Evolutionary conservation across 92 coral and sea anemone species (phyloP).

Genomic region (Siderastrea radians): DNA sequence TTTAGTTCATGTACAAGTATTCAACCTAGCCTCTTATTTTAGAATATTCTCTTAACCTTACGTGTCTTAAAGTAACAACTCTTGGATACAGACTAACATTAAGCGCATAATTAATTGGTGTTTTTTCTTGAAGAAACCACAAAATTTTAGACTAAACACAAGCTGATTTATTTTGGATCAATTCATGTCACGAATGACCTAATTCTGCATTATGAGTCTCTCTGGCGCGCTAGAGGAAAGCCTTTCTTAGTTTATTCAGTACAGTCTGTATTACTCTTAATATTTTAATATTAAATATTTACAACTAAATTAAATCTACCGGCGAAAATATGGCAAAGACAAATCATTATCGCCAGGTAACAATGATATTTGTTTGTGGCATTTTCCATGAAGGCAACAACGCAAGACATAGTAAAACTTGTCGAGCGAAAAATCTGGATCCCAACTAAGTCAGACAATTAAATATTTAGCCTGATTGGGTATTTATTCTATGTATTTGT

Average conservation of each 20-base stretch:
- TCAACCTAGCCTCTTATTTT: no score
- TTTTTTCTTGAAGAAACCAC: neutral
- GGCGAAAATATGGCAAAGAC: neutral
- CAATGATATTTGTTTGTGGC: neutral
- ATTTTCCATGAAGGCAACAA: neutral
- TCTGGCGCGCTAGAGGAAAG: neutral
- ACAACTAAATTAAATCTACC: neutral
- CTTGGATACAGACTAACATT: no score
- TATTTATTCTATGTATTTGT: neutral
- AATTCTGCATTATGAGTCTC: no score
- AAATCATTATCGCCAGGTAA: neutral
- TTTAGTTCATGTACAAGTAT: no score
- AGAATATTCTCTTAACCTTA: no score
- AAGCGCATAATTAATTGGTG: no score
- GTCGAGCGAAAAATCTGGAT: neutral
- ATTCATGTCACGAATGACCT: neutral
- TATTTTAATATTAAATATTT: neutral
- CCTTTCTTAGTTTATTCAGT: neutral
- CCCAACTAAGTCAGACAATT: neutral
- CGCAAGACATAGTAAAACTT: neutral
- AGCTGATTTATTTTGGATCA: neutral
- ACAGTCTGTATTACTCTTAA: neutral
- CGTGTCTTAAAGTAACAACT: no score
- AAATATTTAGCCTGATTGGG: neutral
- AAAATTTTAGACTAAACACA: neutral